Conservation (phyloP, 2,888 invertebrate species). For the Biston stratarius region DNA sequence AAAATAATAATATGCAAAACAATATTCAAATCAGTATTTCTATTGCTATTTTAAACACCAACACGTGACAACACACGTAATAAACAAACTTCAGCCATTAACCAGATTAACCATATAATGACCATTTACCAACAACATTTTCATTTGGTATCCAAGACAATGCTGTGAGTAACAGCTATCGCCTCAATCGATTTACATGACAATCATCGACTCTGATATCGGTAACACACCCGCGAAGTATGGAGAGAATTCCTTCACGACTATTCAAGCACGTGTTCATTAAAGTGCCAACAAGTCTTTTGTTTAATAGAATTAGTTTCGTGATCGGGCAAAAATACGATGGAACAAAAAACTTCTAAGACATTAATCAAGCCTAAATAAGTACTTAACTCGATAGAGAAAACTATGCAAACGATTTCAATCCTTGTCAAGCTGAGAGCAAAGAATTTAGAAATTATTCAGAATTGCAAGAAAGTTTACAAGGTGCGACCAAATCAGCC, state of each 20-base stretch:
- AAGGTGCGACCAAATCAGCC: too few relatives aligned
- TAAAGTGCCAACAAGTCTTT: conserved; percentile 25
- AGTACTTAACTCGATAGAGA: background rate
- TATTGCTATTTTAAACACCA: background rate
- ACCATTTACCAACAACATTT: conserved; percentile 37
- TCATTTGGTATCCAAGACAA: conserved; percentile 45
- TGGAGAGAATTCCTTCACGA: conserved; percentile 32
- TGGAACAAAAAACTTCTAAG: background rate
- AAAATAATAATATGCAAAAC: background rate
- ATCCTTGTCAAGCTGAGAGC: background rate
- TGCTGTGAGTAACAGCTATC: conserved; percentile 50
- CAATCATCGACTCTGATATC: conserved; percentile 30
- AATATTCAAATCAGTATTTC: background rate
- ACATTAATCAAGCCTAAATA: background rate
- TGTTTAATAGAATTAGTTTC: conserved; percentile 32
- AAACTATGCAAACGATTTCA: background rate
- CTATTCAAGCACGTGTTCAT: conserved; percentile 28
- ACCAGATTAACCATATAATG: conserved; percentile 34
- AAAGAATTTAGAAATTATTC: too few relatives aligned
- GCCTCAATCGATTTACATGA: conserved; percentile 42
- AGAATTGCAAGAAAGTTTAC: background rate
- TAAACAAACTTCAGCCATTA: conserved; percentile 10
- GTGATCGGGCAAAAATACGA: conserved; percentile 13
- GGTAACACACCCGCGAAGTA: conserved; percentile 24
- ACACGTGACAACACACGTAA: background rate